A percentile compares a stretch with the other conserved stretches of the same genome.
Conservation (phyloP, 1,140 invertebrate genomes). For the Drosophila ironensis region DNA sequence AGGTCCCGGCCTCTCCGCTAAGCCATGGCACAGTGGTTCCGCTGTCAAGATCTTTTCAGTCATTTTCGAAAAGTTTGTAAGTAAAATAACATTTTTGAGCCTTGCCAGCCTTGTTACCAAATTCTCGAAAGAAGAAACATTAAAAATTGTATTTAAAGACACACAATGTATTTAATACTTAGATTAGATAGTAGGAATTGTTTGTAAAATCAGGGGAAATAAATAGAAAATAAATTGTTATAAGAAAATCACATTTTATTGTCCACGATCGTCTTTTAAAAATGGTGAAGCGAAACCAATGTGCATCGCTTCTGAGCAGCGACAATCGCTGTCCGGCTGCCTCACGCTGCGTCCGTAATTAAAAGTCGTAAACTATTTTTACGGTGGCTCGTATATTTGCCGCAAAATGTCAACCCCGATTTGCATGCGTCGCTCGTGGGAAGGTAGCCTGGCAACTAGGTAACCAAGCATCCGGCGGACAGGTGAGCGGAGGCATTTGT, state of each 20-base stretch:
- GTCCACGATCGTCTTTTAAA: too few species aligned
- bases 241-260: too few species aligned
- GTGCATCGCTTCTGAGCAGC: background rate
- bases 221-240: background rate
- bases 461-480: constrained; percentile 13
- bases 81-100: too few species aligned
- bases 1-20: constrained; percentile 16
- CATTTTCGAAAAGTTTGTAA: too few species aligned
- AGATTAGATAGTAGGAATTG: too few species aligned
- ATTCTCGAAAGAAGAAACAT: too few species aligned
- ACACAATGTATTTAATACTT: too few species aligned
- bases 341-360: constrained; percentile 72
- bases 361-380: constrained; percentile 77
- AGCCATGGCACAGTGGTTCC: constrained; percentile 43
- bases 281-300: background rate
- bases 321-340: constrained; percentile 24
- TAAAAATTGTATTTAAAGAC: too few species aligned
- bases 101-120: too few species aligned
- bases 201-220: too few species aligned
- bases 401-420: constrained; percentile 73
- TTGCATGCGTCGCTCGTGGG: constrained; percentile 65
- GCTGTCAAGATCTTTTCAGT: too few species aligned
- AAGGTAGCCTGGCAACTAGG: too few species aligned
- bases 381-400: constrained; percentile 70
- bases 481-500: constrained; percentile 39